Evolutionary conservation across 1,140 invertebrate species (phyloP), one percentile per base, ranked within the genome.

Genomic region (Macrosteles quadrilineatus): DNA sequence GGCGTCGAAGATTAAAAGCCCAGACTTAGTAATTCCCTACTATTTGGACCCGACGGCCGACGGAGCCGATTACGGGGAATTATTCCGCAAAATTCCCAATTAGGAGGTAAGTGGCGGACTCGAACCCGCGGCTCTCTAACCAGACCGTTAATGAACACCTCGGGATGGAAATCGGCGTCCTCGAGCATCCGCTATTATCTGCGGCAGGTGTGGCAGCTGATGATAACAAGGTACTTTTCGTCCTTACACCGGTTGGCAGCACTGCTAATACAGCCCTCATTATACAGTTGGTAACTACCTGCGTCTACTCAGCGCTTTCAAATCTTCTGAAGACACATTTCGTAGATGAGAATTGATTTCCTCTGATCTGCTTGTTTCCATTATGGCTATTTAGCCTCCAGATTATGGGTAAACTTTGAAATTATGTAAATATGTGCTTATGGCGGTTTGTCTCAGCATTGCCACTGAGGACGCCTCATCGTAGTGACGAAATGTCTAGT

Each of bases 71-170:
- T 59, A 59, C 21, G 12, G 55, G 25, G 55, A 59, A 59, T 59
- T 59, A 59, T 59, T 59, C 2, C 27, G 55, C 55, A 59, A 59
- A 59, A 59, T 59, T 59, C 55, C 55, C 55, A 59, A 59, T 59
- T 59, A 59, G 55, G n/a, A 30, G 55, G 55, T 59, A 59, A 59
- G 21, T 59, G 55, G 27, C 12, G 21, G 47, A 50, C 47, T 50
- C 47, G 47, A 50, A 50, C 47, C n/a, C 47, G 47, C 47, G 47
- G 47, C 25, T 29, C 55, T 59, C 25, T 59, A 59, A 59, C 55
- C 27, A 59, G 23, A 6, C 55, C 55, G 55, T 50, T 50, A 50
- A 50, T 50, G 47, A 50, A 50, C 47, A 50, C 14, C 47, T 21
- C 14, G n/a, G n/a, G n/a, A n/a, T n/a, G n/a, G n/a, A n/a, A n/a